Evolutionary conservation across 2,888 invertebrate genomes (phyloP).

Genomic region (Synergus japonicus): DNA sequence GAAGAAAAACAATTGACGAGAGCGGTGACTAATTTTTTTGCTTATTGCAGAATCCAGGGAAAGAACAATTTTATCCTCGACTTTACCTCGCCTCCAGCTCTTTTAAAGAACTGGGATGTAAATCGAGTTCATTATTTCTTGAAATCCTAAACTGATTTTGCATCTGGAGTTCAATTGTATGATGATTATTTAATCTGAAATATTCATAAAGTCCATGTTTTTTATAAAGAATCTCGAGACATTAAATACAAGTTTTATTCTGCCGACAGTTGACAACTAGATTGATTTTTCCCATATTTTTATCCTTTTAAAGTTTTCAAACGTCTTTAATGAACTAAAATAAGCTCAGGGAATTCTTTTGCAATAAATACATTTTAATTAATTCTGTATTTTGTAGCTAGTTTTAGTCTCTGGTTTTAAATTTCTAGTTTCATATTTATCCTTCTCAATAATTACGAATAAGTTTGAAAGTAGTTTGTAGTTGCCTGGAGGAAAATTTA

Average conservation of each 20-base stretch:
- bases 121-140: constrained; percentile 2
- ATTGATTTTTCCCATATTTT: too few relatives aligned
- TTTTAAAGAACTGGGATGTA: background rate
- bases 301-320: too few relatives aligned
- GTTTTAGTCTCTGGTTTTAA: too few relatives aligned
- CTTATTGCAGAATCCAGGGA: background rate
- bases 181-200: constrained; percentile 3
- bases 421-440: too few relatives aligned
- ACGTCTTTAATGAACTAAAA: too few relatives aligned
- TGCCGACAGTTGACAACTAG: background rate
- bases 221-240: background rate
- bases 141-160: background rate
- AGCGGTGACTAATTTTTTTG: constrained; percentile 10
- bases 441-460: too few relatives aligned
- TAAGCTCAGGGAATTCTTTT: too few relatives aligned
- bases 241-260: background rate
- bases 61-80: background rate
- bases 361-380: too few relatives aligned
- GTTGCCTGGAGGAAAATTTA: too few relatives aligned
- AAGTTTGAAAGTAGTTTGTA: too few relatives aligned
- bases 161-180: background rate
- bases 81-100: background rate
- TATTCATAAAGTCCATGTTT: background rate
- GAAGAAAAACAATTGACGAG: background rate
- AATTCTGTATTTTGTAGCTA: too few relatives aligned